These are phyloP conservation scores for Ferdinandea cuprea DNA, from an alignment of 2,888 invertebrate species.

Conservation along the genomic window DNA sequence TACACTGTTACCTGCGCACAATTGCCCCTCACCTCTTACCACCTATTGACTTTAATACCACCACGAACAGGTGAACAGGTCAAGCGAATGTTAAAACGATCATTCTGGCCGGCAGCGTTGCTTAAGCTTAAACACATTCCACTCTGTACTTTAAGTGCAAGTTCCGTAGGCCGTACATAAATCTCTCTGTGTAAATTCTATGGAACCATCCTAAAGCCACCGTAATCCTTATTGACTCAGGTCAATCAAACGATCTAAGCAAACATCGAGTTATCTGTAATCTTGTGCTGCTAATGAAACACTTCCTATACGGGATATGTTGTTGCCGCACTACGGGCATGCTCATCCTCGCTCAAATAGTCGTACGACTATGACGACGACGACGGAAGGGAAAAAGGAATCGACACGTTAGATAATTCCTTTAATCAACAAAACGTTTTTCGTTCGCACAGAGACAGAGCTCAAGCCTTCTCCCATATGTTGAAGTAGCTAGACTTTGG, in stretches of 20 bases:
- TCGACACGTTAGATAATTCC: slow-evolving; percentile 53
- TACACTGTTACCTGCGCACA: too few species aligned
- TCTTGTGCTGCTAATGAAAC: slow-evolving; percentile 60
- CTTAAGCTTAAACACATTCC: too few species aligned
- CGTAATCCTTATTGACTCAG: slow-evolving; percentile 49
- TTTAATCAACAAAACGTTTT: slow-evolving; percentile 48
- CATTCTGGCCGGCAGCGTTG: too few species aligned
- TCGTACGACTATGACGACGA: slow-evolving; percentile 24
- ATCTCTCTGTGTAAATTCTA: neutral
- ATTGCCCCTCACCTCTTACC: too few species aligned
- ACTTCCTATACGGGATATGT: slow-evolving; percentile 36
- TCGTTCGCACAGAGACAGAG: neutral
- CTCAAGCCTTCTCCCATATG: neutral
- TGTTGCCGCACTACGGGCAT: neutral
- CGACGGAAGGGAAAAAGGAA: too few species aligned
- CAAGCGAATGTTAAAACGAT: too few species aligned
- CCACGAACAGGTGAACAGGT: too few species aligned
- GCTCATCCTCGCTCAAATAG: neutral
- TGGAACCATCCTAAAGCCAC: neutral
- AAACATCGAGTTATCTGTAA: slow-evolving; percentile 62
- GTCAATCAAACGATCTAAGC: slow-evolving; percentile 53
- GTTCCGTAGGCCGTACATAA: too few species aligned
- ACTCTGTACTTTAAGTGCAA: too few species aligned
- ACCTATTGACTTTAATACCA: too few species aligned
- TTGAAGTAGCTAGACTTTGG: slow-evolving; percentile 13